These are phyloP conservation scores for Phymatocera aterrima DNA, from an alignment of 2,888 invertebrate species.

Conservation along the genomic window DNA sequence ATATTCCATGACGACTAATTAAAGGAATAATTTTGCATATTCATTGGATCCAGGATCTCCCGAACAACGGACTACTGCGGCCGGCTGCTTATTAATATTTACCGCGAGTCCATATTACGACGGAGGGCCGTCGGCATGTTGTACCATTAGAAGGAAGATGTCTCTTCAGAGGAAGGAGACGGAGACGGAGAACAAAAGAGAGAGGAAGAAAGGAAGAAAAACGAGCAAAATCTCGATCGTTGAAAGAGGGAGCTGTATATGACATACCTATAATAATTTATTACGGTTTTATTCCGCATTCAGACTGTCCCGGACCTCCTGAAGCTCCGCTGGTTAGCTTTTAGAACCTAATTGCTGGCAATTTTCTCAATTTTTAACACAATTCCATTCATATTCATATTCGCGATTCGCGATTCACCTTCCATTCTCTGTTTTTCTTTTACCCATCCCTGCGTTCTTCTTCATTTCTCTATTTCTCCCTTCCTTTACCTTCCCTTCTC, in stretches of 20 bases:
- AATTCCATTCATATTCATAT: slow-evolving; percentile 5
- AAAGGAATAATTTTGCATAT: slow-evolving; percentile 33
- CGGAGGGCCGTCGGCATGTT: background rate
- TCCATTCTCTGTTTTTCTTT: background rate
- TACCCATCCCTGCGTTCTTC: background rate
- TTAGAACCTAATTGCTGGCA: slow-evolving; percentile 17
- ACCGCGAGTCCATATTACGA: slow-evolving; percentile 21
- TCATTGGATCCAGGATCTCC: background rate
- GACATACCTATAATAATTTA: background rate
- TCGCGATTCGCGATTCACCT: background rate
- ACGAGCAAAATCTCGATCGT: no score
- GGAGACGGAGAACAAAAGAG: no score
- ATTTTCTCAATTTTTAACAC: slow-evolving; percentile 3
- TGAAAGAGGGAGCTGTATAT: background rate
- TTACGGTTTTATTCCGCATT: slow-evolving; percentile 12
- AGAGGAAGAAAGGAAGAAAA: no score
- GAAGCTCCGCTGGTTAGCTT: background rate
- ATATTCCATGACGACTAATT: slow-evolving; percentile 13
- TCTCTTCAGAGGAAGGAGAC: no score
- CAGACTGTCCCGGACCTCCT: background rate
- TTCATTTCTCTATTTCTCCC: background rate
- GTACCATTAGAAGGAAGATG: slow-evolving; percentile 5
- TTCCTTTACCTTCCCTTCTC: background rate
- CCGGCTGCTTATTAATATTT: slow-evolving; percentile 28
- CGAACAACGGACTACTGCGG: slow-evolving; percentile 27